Base-by-base conservation (phyloP, 2,113 vertebrate genomes). In the Rhineura floridana region DNA sequence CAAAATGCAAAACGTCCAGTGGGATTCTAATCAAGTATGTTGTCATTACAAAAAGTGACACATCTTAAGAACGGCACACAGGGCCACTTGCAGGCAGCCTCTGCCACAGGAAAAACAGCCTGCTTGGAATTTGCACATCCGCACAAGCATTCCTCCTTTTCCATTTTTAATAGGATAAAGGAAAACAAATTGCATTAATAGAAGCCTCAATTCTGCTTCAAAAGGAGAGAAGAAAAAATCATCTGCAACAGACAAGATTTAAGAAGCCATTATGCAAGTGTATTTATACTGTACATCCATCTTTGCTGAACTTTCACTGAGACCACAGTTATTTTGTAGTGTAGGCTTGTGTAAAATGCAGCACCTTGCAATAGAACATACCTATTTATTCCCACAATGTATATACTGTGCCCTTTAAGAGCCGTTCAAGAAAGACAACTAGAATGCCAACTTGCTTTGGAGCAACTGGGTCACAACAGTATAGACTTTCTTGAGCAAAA, bases 351-450 rank as follows among this genome's bases (percentile, higher is more conserved):
- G 48, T 59, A 15, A 67, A 82, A 82, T 0, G 13, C 63, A 65
- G 67, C 79, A 36, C 70, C 52, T 81, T 28, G 78, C 76, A 2
- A 0, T 0, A 0, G 4, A 3, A 17, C 2, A 17, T 70, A 30
- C 9, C 13, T 15, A 33, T 15, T 39, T 5, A 10, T 4, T 0
- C 28, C 3, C 9, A 1, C 21, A 2, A 0, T 0, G 39, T 1
- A 0, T 1, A 6, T 0, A 6, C 0, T 3, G 46, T 12, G n/a
- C 39, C 44, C 70, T 10, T 11, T 25, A 15, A 7, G 48, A 75
- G 44, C 28, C 2, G 1, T 17, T 1, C 28, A 9, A 17, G 79
- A 36, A 1, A 11, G 12, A 19, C 0, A 0, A 1, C n/a, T 1
- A 39, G 42, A n/a, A 73, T 46, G 6, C 10, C 15, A 63, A 2